Evolutionary conservation across 1,140 invertebrate species (phyloP).

Genomic region (Drosophila arizonae): DNA sequence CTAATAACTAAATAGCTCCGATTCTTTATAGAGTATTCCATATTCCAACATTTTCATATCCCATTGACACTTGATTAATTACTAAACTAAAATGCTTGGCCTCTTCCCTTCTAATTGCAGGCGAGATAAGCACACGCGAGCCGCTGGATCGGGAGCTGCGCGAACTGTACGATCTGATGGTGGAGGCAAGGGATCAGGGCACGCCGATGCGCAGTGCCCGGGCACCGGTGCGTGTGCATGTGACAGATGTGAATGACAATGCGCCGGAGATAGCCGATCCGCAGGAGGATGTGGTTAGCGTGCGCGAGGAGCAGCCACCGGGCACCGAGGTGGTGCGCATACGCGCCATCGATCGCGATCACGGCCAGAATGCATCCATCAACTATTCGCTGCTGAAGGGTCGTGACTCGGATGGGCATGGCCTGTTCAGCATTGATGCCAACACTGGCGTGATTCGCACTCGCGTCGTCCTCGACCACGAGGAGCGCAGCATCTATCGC

Average conservation of each 20-base stretch:
- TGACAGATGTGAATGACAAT: slow-evolving; percentile 96
- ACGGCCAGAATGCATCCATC: slow-evolving; percentile 93
- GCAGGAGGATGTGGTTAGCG: slow-evolving; percentile 92
- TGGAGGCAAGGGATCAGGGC: slow-evolving; percentile 94
- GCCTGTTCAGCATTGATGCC: slow-evolving; percentile 93
- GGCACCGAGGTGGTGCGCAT: slow-evolving; percentile 93
- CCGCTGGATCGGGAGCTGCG: slow-evolving; percentile 92
- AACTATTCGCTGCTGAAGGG: slow-evolving; percentile 93
- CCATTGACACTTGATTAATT: background rate
- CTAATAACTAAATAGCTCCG: no score
- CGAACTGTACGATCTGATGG: slow-evolving; percentile 90
- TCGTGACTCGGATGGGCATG: slow-evolving; percentile 91
- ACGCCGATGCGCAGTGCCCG: slow-evolving; percentile 88
- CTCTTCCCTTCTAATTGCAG: slow-evolving; percentile 84
- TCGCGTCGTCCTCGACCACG: slow-evolving; percentile 93
- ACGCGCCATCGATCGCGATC: slow-evolving; percentile 92
- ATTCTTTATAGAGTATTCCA: background rate
- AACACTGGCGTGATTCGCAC: slow-evolving; percentile 94
- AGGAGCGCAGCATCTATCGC: slow-evolving; percentile 93
- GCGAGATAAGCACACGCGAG: slow-evolving; percentile 92
- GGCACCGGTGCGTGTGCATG: slow-evolving; percentile 88
- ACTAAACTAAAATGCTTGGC: background rate
- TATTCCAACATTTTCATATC: background rate
- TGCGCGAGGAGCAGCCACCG: slow-evolving; percentile 93
- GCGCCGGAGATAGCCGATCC: slow-evolving; percentile 93